phyloP scores from a whole-genome alignment of 2,797 vertebrate species.

The Epinephelus awoara region DNA sequence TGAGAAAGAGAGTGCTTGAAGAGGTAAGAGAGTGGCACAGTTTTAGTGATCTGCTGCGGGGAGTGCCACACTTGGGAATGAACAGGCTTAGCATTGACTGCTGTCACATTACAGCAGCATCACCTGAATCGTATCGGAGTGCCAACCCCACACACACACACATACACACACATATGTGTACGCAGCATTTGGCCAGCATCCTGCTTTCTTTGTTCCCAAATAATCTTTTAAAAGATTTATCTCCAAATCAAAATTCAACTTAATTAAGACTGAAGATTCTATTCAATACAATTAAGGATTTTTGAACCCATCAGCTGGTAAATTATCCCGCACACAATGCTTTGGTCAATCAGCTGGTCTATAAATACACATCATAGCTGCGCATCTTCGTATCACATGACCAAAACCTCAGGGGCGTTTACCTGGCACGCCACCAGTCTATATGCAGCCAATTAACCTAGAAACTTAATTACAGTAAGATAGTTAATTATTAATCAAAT shows the following conservation, averaged over 20 bases:
- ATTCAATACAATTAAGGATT: conserved; percentile 33
- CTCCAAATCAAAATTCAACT: conserved; percentile 40
- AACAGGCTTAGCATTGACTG: conserved; percentile 31
- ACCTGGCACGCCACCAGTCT: conserved; percentile 55
- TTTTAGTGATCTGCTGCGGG: conserved; percentile 34
- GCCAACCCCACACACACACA: conserved; percentile 3
- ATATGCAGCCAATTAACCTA: conserved; percentile 58
- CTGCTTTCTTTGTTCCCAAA: conserved; percentile 4
- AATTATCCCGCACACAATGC: conserved; percentile 26
- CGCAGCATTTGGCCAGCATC: background rate
- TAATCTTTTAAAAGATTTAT: conserved; percentile 37
- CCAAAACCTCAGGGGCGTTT: conserved; percentile 45
- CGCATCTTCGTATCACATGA: conserved; percentile 25
- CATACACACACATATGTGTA: background rate
- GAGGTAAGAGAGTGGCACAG: conserved; percentile 36
- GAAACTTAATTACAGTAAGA: conserved; percentile 63
- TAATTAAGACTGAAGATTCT: conserved; percentile 45
- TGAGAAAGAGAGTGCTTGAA: conserved; percentile 18
- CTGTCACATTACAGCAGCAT: conserved; percentile 45
- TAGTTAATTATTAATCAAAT: conserved; percentile 71
- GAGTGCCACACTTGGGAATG: conserved; percentile 31
- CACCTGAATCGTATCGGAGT: background rate
- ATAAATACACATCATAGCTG: conserved; percentile 36
- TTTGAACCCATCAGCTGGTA: conserved; percentile 31
- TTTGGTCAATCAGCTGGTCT: conserved; percentile 19